Evolutionary conservation across 2,113 vertebrate species (phyloP).

Genomic region (Alethe diademata): DNA sequence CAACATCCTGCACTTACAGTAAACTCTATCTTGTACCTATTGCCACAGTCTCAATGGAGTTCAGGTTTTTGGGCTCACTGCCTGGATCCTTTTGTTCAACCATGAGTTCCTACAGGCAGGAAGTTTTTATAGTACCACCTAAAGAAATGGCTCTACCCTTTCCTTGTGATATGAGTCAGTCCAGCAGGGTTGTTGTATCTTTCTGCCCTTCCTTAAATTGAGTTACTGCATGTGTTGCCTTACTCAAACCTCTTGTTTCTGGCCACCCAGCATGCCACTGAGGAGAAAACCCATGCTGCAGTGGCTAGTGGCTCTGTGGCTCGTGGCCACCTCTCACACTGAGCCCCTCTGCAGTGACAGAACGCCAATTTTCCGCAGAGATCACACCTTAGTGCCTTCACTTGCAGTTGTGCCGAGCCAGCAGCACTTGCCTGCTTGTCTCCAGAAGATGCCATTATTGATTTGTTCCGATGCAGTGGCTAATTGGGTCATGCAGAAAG

Average conservation of each 20-base stretch:
- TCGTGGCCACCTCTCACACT: background rate
- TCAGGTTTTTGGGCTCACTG: background rate
- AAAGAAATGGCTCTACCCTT: background rate
- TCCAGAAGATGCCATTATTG: conserved; percentile 41
- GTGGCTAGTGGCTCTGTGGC: background rate
- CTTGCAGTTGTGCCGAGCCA: background rate
- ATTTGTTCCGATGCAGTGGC: conserved; percentile 54
- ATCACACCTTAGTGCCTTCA: background rate
- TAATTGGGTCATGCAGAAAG: conserved; percentile 64
- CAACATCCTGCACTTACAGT: fast-evolving
- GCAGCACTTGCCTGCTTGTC: conserved; percentile 25
- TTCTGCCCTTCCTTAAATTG: background rate
- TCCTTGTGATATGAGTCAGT: background rate
- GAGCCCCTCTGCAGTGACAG: background rate
- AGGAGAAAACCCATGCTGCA: fast-evolving
- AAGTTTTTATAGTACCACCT: background rate
- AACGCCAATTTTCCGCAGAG: background rate
- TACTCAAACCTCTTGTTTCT: background rate
- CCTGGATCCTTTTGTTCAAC: background rate
- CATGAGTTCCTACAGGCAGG: background rate
- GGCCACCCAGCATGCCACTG: background rate
- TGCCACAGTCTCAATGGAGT: fast-evolving
- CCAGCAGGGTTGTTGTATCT: background rate
- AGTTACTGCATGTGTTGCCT: background rate
- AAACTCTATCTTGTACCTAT: background rate